Conservation (phyloP, 2,113 vertebrate genomes). For the Megatriorchis doriae region DNA sequence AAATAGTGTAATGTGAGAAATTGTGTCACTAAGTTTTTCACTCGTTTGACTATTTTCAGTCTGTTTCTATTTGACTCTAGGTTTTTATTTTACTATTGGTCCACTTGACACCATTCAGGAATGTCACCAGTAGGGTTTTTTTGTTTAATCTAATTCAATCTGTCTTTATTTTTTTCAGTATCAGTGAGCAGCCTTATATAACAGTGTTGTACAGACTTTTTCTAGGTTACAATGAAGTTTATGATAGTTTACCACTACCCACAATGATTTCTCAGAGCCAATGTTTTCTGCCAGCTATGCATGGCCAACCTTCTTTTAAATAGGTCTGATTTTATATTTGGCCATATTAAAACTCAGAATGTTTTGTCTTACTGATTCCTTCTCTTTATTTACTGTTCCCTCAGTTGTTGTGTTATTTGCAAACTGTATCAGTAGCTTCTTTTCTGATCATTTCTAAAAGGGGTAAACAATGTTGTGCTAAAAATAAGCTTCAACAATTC, state of each 20-base stretch:
- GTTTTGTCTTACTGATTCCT: neutral
- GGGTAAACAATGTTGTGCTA: neutral
- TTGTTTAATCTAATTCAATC: neutral
- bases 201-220: neutral
- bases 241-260: neutral
- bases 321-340: neutral
- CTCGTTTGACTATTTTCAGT: neutral
- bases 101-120: neutral
- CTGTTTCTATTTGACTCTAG: neutral
- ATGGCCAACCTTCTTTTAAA: neutral
- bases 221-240: neutral
- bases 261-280: neutral
- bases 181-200: neutral
- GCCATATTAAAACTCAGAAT: neutral
- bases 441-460: neutral
- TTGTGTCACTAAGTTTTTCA: neutral
- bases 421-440: neutral
- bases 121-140: neutral
- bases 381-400: neutral
- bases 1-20: neutral
- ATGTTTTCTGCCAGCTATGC: neutral
- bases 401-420: neutral
- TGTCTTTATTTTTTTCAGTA: neutral
- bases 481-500: neutral
- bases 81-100: neutral